Evolutionary conservation across 2,797 vertebrate species (phyloP), one percentile per base, ranked within the genome.

Genomic region (Esox masquinongy): DNA sequence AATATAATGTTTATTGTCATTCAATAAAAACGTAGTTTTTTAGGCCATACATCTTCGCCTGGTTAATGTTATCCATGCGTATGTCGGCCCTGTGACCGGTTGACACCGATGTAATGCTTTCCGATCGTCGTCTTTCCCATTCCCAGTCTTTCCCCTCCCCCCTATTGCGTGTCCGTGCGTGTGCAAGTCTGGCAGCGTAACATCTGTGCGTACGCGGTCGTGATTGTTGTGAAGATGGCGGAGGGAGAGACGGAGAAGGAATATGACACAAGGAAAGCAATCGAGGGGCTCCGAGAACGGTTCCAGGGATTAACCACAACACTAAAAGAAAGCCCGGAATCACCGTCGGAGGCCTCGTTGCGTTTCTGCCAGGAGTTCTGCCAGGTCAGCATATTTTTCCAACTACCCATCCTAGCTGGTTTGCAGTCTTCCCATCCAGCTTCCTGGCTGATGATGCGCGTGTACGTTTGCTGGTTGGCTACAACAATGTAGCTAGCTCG

Each of bases 221-320:
- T 97, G 96, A 95, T 95, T 96, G 96, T 95, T 96, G 96, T 96
- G 96, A 99, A 99, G 96, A 99, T 98, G 97, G 97, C 97, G 97
- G 97, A 97, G 95, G 96, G 96, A 89, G 97, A 97, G 96, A 97
- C 96, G 93, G 97, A 97, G 90, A 95, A 93, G 94, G 96, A 97
- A 92, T 95, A 95, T 93, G 91, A 95, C 81, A 94, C 92, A 91
- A 89, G 91, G 86, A 93, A 89, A 94, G 95, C 95, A 81, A 93
- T 95, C 92, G 95, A 92, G 89, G 94, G 92, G 89, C 92, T 97
- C 84, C 92, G 94, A 81, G 93, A 94, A 84, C 93, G 95, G 84
- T 95, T 97, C 87, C 92, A 94, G 85, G 93, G 92, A 86, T 88
- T 97, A 88, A 96, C 95, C 88, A 84, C 93, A 17, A 92, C 88